Percentiles rank a stretch among this genome's conserved stretches.
These are phyloP conservation scores for Gasterosteus nipponicus DNA, from an alignment of 2,113 vertebrate genomes.

Conservation along the genomic window DNA sequence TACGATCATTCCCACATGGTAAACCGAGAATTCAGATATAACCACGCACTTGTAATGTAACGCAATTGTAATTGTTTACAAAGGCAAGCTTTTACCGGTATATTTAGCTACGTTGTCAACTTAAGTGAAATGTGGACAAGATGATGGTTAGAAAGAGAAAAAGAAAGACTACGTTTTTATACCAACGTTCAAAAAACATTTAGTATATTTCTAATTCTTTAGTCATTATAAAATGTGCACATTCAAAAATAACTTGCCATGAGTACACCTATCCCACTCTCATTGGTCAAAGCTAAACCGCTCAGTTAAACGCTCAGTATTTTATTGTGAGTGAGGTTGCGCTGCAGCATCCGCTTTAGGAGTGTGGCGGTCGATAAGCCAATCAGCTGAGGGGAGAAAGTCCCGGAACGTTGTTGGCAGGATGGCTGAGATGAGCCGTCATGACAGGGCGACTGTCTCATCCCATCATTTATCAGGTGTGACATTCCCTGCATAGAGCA, in stretches of 20 bases:
- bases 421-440: conserved; percentile 29
- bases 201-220: not conserved
- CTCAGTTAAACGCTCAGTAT: not conserved
- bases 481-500: conserved; percentile 30
- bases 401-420: conserved; percentile 21
- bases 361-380: conserved; percentile 21
- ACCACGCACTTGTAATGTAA: too few relatives aligned
- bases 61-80: too few relatives aligned
- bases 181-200: not conserved
- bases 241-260: not conserved
- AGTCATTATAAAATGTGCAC: not conserved
- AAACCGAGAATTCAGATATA: not conserved
- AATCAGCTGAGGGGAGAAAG: conserved; percentile 5
- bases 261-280: not conserved
- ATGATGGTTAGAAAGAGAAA: conserved; percentile 6
- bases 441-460: conserved; percentile 2
- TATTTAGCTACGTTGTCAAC: conserved; percentile 33
- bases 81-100: conserved; percentile 7
- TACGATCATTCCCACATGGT: not conserved
- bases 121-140: conserved; percentile 3
- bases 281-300: not conserved
- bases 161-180: not conserved
- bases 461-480: conserved; percentile 54
- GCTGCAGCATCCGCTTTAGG: not conserved
- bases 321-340: not conserved